Evolutionary conservation across 2,888 invertebrate species (phyloP).

Genomic region (Argyresthia goedartella): DNA sequence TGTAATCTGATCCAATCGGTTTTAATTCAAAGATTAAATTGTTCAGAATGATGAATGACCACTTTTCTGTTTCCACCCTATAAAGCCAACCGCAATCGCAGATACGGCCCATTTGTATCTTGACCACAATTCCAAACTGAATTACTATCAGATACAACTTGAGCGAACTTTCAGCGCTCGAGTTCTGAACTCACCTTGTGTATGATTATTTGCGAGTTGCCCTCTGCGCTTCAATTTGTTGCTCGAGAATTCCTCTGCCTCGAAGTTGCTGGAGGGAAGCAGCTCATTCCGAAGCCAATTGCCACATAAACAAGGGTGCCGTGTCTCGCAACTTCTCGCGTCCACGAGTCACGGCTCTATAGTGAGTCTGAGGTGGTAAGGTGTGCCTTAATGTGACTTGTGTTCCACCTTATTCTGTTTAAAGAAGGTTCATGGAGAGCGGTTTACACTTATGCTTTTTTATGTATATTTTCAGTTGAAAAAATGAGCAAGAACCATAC

Average conservation of each 20-base stretch:
- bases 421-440: no score
- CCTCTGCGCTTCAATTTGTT: constrained; percentile 51
- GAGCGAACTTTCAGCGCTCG: constrained; percentile 29
- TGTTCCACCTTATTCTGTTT: constrained; percentile 26
- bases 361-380: constrained; percentile 15
- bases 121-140: constrained; percentile 40
- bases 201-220: constrained; percentile 59
- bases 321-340: constrained; percentile 21
- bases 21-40: no score
- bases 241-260: constrained; percentile 43
- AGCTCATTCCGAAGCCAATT: constrained; percentile 57
- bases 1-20: no score
- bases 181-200: constrained; percentile 42
- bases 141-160: constrained; percentile 40
- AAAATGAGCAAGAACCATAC: no score
- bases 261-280: constrained; percentile 37
- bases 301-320: constrained; percentile 53
- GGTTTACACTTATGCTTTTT: no score
- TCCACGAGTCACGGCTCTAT: neutral
- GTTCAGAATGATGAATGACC: no score
- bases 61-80: no score
- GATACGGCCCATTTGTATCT: constrained; percentile 21
- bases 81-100: no score
- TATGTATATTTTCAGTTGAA: no score
- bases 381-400: constrained; percentile 41